These are phyloP conservation scores for Petrosia ficiformis DNA, from an alignment of 37 sponge, comb jelly and placozoan species.

Conservation along the genomic window DNA sequence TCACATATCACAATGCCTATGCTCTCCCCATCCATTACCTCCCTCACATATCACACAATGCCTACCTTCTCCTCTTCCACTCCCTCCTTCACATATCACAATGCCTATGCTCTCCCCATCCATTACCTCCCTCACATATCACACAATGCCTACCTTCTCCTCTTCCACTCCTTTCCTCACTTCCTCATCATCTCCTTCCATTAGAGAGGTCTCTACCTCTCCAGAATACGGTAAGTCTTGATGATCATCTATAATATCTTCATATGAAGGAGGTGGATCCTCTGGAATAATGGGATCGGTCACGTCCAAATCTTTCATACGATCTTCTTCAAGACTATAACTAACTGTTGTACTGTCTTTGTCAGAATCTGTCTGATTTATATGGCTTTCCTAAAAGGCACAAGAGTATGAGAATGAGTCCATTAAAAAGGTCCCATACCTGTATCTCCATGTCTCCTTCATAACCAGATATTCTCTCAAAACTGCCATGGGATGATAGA, in stretches of 20 bases:
- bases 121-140: too few relatives aligned
- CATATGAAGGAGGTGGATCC: slow-evolving; percentile 53
- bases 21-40: too few relatives aligned
- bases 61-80: slow-evolving; percentile 2
- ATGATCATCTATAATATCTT: slow-evolving; percentile 43
- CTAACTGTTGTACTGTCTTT: slow-evolving; percentile 61
- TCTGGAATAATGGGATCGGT: slow-evolving; percentile 14
- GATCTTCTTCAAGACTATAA: slow-evolving; percentile 60
- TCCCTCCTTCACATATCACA: background rate
- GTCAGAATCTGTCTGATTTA: slow-evolving; percentile 43
- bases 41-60: too few relatives aligned
- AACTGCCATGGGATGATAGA: too few relatives aligned
- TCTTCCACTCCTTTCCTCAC: background rate
- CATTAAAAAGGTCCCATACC: background rate
- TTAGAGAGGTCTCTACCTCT: background rate
- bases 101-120: too few relatives aligned
- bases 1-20: too few relatives aligned
- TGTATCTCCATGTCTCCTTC: background rate
- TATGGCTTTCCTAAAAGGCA: slow-evolving; percentile 24
- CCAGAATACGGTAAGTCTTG: background rate
- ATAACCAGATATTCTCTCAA: too few relatives aligned
- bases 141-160: background rate
- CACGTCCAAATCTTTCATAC: slow-evolving; percentile 32
- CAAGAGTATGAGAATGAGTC: background rate
- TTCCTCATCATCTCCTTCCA: background rate